Conservation (phyloP, 2,797 vertebrate species). For the Scolopax bukidnonensis region DNA sequence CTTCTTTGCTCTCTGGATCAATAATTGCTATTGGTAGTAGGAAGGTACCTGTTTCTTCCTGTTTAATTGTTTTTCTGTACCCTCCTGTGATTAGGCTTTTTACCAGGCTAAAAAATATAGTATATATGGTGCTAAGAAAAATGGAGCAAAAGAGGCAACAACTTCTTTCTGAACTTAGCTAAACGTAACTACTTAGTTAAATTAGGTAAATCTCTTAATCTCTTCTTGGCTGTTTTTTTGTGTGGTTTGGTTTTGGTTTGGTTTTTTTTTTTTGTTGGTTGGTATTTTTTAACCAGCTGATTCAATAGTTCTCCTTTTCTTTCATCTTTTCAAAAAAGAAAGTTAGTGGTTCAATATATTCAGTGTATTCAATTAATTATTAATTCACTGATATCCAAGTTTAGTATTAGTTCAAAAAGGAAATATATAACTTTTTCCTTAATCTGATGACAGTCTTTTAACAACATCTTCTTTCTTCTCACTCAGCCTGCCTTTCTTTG, state of each 20-base stretch:
- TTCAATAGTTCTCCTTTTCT: not conserved
- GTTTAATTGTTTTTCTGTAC: not conserved
- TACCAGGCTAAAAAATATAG: not conserved
- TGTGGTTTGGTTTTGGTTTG: not conserved
- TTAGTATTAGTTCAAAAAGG: not conserved
- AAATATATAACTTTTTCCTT: not conserved
- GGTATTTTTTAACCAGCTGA: not conserved
- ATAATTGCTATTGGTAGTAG: not conserved
- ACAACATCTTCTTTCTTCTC: not conserved
- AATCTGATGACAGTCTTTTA: not conserved
- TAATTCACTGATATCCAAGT: not conserved
- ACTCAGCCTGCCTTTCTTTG: not conserved
- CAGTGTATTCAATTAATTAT: not conserved
- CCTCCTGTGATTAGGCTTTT: not conserved
- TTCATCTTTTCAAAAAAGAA: not conserved
- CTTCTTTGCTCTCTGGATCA: not conserved
- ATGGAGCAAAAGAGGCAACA: not conserved
- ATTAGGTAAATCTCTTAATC: not conserved
- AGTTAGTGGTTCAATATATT: not conserved
- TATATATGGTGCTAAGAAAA: not conserved
- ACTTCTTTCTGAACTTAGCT: not conserved
- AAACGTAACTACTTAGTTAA: not conserved
- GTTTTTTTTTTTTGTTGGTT: not conserved
- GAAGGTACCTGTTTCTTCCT: not conserved
- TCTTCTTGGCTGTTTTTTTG: not conserved